Evolutionary conservation across 2,797 vertebrate genomes (phyloP), one percentile per base, ranked within the genome.

Genomic region (Sternotherus odoratus): DNA sequence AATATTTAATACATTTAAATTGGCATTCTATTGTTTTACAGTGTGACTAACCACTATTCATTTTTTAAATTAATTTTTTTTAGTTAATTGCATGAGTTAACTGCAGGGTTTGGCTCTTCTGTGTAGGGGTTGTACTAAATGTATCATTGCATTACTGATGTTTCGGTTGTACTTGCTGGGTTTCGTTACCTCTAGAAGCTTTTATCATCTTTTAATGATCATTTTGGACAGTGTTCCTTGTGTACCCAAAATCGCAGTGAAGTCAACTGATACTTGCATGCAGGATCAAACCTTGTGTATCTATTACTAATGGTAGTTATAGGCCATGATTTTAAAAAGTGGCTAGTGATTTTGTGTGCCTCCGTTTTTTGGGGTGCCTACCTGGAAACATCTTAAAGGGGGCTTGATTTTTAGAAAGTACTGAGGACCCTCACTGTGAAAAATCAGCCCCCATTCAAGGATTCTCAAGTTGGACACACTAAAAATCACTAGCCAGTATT

Each of bases 331-430:
- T 91, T 91, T 48, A 89, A 89, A 57, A 89, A 93, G 91, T 89
- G 84, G 66, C 82, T 88, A 53, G 91, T 84, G 93, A 86, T 54
- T 94, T 77, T 69, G 15, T 69, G 36, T 95, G 94, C 80, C 91
- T 93, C 87, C 86, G 77, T 96, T 95, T 84, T 90, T 60, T 69
- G n/a, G 10, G 3, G 82, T 77, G 77, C 90, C 94, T 78, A n/a
- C 86, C 88, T 69, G 72, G 89, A 93, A 75, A 13, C 26, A 46
- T 8, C 11, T 75, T 48, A 46, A 60, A 46, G 72, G 28, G 83
- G 92, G 96, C 94, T 91, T 97, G 95, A 86, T 95, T 97, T 95
- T 94, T 86, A 60, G 88, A 87, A 94, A 88, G 56, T 86, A 93
- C 50, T 77, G 77, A 91, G 88, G 86, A 87, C 89, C 13, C 26